Base-by-base conservation (phyloP, 2,797 vertebrate genomes). In the Eleutherodactylus coqui region DNA sequence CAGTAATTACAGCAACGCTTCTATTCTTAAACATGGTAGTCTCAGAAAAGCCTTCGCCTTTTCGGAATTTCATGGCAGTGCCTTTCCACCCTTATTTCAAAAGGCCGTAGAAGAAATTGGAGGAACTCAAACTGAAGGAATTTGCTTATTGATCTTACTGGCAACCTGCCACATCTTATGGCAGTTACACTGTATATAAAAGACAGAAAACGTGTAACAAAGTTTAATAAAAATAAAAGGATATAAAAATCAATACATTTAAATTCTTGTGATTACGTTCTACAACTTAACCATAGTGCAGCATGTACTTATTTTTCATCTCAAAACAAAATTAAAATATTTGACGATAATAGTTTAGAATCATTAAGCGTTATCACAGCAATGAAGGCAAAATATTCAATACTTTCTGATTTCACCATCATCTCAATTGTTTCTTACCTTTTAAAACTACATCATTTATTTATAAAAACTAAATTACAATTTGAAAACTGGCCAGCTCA, bases 401-500 rank as follows among this genome's bases (percentile, higher is more conserved):
- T 41, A 27, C 55, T 3, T 17, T 55, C 53, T 41, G 11, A 60
- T 27, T 78, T 41, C 38, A 58, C 14, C 17, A 29, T 10, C 47
- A 21, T 17, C 47, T 64, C 17, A 45, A 14, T 64, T 79, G 38
- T 45, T 47, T 32, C n/a, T 17, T 4, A 5, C 34, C 67, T 29
- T 16, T 29, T 62, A 79, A 79, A n/a, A 55, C 5, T 14, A 14
- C 55, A 79, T 79, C 9, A 79, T 45, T 79, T 79, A 79, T 79
- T 79, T 62, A 79, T 79, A 55, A 79, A 60, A 41, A 64, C 3
- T 62, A 79, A 62, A 79, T 64, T 79, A 58, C 19, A 45, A 45
- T 79, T 45, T 79, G 55, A 32, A 29, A 38, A 10, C 19, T 24
- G 67, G 67, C 67, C 67, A 41, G 34, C 67, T 69, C 36, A 79